Evolutionary conservation across 2,888 invertebrate genomes (phyloP), one percentile per base, ranked within the genome.

Genomic region (Macaria notata): DNA sequence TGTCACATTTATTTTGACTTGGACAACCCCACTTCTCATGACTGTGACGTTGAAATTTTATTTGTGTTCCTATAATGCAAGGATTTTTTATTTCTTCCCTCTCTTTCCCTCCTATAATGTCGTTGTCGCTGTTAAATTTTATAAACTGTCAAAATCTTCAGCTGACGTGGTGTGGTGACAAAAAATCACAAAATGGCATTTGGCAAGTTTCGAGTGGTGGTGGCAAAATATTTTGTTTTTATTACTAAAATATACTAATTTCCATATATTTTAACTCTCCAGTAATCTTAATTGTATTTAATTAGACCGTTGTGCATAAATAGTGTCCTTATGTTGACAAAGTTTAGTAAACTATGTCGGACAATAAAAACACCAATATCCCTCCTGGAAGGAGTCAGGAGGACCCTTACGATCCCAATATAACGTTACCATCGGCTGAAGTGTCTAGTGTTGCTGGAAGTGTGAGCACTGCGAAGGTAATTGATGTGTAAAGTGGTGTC

Each of bases 331-430:
- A 88, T 88, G 91, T 88, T 79, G 77, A 76, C 77, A 73, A 78
- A 75, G 73, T 70, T 72, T 70, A 71, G 63, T 73, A 78, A 78
- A 76, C 71, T 70, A 91, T 91, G 90, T 88, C 90, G 76, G 85
- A 87, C 77, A 81, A 78, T 73, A 83, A 84, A 84, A 84, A 86
- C 76, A 81, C 81, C 76, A 77, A 79, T 75, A 80, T 68, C 78
- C 78, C 78, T 68, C 76, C 76, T 68, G 81, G 83, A 75, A 79
- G 75, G 76, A 83, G 79, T 69, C 78, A 80, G 75, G 73, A 72
- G 68, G 82, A 83, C 66, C 71, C 72, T 68, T 68, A 70, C 69
- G 81, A 83, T 58, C 71, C 75, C 62, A 79, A 84, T 84, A 73
- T 85, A 89, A 82, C 84, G 78, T 76, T 72, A 69, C 68, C 78